These are phyloP conservation scores for Bruchidius siliquastri DNA, from an alignment of 2,888 invertebrate species.

Conservation along the genomic window DNA sequence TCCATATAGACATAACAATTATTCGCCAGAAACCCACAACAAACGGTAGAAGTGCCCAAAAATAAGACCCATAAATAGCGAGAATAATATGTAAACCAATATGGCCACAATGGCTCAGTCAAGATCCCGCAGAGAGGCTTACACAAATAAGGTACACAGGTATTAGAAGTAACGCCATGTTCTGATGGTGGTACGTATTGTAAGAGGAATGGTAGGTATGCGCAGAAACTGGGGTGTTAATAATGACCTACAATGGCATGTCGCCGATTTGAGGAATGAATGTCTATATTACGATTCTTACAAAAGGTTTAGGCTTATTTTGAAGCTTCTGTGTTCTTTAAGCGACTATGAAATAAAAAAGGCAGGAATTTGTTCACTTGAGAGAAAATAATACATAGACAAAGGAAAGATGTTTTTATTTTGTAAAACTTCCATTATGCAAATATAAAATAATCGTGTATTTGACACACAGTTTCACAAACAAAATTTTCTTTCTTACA, in stretches of 20 bases:
- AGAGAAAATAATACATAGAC: no score
- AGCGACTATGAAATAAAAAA: no score
- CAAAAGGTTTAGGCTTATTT: no score
- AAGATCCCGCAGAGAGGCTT: neutral
- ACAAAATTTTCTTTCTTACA: no score
- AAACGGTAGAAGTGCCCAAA: neutral
- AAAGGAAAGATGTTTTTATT: no score
- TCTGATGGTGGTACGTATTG: neutral
- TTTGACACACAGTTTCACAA: no score
- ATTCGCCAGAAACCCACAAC: slow-evolving; percentile 10
- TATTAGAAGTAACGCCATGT: neutral
- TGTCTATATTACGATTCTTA: no score
- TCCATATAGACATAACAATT: slow-evolving; percentile 9
- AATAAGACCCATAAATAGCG: slow-evolving; percentile 1
- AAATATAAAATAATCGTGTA: no score
- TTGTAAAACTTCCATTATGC: no score
- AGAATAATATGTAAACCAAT: slow-evolving; percentile 1
- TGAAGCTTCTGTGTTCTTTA: no score
- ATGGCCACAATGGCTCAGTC: neutral
- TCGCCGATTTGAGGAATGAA: neutral
- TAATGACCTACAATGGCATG: neutral
- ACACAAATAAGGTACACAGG: neutral
- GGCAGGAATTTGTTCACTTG: no score
- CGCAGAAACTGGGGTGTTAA: neutral
- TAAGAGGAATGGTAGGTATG: neutral